These are phyloP conservation scores for Tetramorium alpestre DNA, from an alignment of 1,140 invertebrate species.

Conservation along the genomic window DNA sequence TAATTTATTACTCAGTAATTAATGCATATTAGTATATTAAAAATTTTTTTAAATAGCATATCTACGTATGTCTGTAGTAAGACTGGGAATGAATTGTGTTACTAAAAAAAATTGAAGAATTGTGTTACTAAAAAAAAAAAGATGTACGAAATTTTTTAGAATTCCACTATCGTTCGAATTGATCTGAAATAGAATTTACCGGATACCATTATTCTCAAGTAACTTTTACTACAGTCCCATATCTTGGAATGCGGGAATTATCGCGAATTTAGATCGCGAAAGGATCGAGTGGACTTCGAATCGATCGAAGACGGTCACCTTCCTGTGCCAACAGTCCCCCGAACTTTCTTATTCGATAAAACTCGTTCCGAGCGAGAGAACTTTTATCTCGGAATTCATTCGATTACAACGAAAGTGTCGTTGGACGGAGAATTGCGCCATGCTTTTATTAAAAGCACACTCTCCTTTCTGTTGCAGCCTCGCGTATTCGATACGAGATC, in stretches of 20 bases:
- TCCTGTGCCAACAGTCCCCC: not conserved
- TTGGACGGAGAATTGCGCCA: not conserved
- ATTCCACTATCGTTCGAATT: not conserved
- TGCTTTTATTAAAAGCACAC: conserved; percentile 51
- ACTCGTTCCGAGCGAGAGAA: conserved; percentile 12
- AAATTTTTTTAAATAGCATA: too few species aligned
- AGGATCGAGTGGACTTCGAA: conserved; percentile 27
- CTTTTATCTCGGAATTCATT: conserved; percentile 53
- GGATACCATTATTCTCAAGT: not conserved
- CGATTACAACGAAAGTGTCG: conserved; percentile 21
- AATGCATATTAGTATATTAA: too few species aligned
- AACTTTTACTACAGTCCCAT: not conserved
- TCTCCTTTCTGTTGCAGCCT: conserved; percentile 89
- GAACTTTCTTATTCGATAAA: conserved; percentile 51
- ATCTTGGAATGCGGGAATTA: conserved; percentile 39
- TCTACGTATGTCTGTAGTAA: not conserved
- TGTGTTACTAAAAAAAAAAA: not conserved
- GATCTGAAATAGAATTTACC: conserved; percentile 15
- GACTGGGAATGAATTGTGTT: not conserved
- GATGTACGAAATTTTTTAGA: not conserved
- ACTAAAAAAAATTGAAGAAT: not conserved
- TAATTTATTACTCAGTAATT: conserved; percentile 1
- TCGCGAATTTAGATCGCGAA: conserved; percentile 7
- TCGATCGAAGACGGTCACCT: conserved; percentile 1
- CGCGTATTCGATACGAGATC: conserved; percentile 99